A percentile compares a stretch with the other conserved stretches of the same genome.
phyloP scores from a whole-genome alignment of 1,140 invertebrate genomes.

The Paraescarpia echinospica region DNA sequence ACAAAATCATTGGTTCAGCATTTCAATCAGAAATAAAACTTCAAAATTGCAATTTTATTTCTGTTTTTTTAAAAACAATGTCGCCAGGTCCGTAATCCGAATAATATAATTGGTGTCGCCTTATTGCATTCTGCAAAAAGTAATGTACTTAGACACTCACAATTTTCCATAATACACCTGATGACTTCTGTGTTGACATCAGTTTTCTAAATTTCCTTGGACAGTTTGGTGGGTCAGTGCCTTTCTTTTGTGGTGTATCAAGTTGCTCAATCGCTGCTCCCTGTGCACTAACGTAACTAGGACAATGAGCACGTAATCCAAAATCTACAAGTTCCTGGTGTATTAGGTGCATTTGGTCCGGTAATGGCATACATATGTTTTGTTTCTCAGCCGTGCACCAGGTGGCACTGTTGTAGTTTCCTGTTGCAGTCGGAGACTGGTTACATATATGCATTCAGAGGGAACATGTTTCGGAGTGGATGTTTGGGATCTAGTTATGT shows the following conservation, averaged over 20 bases:
- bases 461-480: neutral
- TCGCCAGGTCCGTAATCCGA: no score
- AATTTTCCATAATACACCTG: neutral
- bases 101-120: no score
- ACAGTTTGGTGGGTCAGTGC: neutral
- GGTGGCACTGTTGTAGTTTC: neutral
- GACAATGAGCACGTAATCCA: neutral
- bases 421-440: neutral
- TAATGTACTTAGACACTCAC: neutral
- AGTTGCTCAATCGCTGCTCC: neutral
- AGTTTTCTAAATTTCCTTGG: neutral
- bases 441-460: neutral
- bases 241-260: neutral
- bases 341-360: neutral
- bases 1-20: no score
- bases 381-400: neutral
- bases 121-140: neutral
- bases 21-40: no score
- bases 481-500: neutral
- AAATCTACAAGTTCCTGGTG: neutral
- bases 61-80: no score
- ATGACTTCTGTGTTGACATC: neutral
- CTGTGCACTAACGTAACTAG: neutral
- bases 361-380: neutral
- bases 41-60: no score